These are phyloP conservation scores for Sinhomidia bicolor DNA, from an alignment of 2,888 invertebrate species.

Conservation along the genomic window DNA sequence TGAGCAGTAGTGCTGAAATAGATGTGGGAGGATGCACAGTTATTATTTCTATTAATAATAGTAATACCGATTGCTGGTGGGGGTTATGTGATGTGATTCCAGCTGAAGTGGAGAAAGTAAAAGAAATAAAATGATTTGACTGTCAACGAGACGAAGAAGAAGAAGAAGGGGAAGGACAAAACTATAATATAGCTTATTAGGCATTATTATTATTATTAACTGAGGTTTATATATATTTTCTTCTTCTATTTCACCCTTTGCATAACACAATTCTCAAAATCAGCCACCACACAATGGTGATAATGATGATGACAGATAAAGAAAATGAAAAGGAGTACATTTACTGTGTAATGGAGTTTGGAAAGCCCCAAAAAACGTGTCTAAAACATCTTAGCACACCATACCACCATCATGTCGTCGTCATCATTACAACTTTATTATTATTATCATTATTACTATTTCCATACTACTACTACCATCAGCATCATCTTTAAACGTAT, in stretches of 20 bases:
- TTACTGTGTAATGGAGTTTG: too few relatives aligned
- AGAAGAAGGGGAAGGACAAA: background rate
- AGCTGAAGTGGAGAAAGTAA: background rate
- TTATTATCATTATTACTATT: background rate
- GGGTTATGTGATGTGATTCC: background rate
- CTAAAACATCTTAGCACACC: background rate
- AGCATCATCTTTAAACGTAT: background rate
- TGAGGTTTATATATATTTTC: too few relatives aligned
- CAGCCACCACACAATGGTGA: too few relatives aligned
- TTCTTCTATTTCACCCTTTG: too few relatives aligned
- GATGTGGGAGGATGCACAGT: background rate
- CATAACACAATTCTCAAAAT: too few relatives aligned
- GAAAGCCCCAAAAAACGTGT: too few relatives aligned
- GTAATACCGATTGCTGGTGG: too few relatives aligned
- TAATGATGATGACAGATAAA: too few relatives aligned
- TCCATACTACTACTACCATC: background rate
- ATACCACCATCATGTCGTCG: too few relatives aligned
- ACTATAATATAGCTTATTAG: too few relatives aligned
- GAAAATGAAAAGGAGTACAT: too few relatives aligned
- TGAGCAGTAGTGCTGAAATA: background rate
- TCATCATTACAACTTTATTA: slow-evolving; percentile 21
- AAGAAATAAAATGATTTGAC: background rate
- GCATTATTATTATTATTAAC: too few relatives aligned
- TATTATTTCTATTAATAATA: background rate
- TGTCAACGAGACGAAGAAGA: background rate